Evolutionary conservation across 1,140 invertebrate genomes (phyloP), one percentile per base, ranked within the genome.

Genomic region (Chrysopa pallens): DNA sequence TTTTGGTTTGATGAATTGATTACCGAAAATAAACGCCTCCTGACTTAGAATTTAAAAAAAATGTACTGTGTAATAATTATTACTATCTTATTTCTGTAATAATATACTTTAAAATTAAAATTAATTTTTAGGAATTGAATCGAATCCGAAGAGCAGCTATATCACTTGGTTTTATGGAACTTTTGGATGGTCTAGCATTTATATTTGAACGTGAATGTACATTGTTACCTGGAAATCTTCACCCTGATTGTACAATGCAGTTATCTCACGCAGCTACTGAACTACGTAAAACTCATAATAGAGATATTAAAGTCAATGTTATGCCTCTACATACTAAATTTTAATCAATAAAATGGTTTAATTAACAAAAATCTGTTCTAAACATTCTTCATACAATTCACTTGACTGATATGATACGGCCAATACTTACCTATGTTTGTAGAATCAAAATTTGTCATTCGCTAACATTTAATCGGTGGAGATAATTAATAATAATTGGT

Each of bases 151-250:
- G 83, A 50, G 89, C 89, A 17, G 91, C 91, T 0, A 70, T 95
- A 12, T 80, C 86, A 0, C 76, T 93, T 49, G 91, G 91, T 6
- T 94, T 93, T 58, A 67, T 82, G 0, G 81, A 86, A 46, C 60
- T 87, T 12, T 58, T 88, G 1, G 78, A 79, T 42, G 80, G 79
- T 7, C 64, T 87, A 41, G 81, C 83, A 0, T 67, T 66, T 36
- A 80, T 95, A 46, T 70, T 96, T 43, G 91, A 97, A 53, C 72
- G 90, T 39, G 93, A 97, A 60, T 88, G 86, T 51, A 76, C 78
- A 1, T 64, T 95, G 42, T 78, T 86, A 1, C 70, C 83, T 4
- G 70, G 72, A 8, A 71, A 70, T 45, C 73, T 87, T 14, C 82
- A 88, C 60, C 83, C 84, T 0, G 90, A 93, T 53, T 90, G 86